Evolutionary conservation across 2,797 vertebrate species (phyloP).

Genomic region (Danio jaintianensis): DNA sequence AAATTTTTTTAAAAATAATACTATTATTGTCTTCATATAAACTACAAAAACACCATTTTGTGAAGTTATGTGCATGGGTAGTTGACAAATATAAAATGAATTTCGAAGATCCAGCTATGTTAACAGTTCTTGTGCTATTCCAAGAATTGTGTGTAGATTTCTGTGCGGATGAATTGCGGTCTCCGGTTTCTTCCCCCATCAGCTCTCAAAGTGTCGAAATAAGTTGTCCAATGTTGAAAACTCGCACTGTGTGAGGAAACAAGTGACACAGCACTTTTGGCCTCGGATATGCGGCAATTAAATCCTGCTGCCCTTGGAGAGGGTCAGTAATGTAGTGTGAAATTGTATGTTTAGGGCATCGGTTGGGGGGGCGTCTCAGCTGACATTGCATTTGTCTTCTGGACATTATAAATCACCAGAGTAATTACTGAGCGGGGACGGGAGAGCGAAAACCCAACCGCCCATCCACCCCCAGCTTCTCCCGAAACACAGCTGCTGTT

Average conservation of each 20-base stretch:
- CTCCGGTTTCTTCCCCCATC: constrained; percentile 43
- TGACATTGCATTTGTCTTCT: constrained; percentile 64
- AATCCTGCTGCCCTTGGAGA: constrained; percentile 52
- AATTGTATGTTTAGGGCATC: constrained; percentile 61
- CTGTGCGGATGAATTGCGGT: constrained; percentile 36
- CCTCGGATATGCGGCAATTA: constrained; percentile 57
- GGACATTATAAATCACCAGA: constrained; percentile 66
- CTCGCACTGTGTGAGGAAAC: constrained; percentile 39
- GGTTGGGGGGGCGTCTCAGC: constrained; percentile 49
- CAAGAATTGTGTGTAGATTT: constrained; percentile 42
- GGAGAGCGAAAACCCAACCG: constrained; percentile 36
- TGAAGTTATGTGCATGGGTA: too few species aligned
- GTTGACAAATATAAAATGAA: not conserved
- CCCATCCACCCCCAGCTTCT: constrained; percentile 47
- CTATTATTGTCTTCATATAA: too few species aligned
- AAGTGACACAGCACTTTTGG: constrained; percentile 60
- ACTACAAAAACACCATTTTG: too few species aligned
- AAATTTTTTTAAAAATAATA: too few species aligned
- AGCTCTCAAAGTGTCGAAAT: constrained; percentile 52
- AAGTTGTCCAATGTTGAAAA: constrained; percentile 45
- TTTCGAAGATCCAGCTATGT: constrained; percentile 6
- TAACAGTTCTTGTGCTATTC: constrained; percentile 38
- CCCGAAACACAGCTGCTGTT: constrained; percentile 59
- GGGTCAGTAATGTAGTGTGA: constrained; percentile 62
- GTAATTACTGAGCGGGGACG: constrained; percentile 59